These are phyloP conservation scores for Cynopterus brachyotis DNA, from an alignment of 2,113 vertebrate genomes.

Conservation along the genomic window DNA sequence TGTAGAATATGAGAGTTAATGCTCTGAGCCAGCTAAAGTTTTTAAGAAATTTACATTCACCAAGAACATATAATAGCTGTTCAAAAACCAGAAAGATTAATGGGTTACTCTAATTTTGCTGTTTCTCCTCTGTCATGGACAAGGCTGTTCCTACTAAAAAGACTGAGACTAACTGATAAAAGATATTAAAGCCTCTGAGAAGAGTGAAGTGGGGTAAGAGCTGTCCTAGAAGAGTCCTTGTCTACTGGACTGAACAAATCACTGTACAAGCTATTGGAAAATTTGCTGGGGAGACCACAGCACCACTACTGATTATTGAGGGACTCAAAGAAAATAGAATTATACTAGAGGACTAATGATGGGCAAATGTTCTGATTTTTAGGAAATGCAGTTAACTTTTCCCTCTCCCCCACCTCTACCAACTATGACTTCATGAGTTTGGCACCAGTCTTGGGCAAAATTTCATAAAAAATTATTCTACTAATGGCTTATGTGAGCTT, in stretches of 20 bases:
- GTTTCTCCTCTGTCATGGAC: background rate
- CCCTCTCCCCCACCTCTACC: background rate
- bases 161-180: background rate
- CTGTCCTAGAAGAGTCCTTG: background rate
- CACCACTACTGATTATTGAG: background rate
- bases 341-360: background rate
- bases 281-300: background rate
- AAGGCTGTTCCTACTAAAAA: background rate
- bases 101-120: background rate
- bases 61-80: conserved; percentile 37
- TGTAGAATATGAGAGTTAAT: background rate
- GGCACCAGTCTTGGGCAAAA: conserved; percentile 41
- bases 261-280: background rate
- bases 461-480: conserved; percentile 56
- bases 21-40: background rate
- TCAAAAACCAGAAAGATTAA: conserved; percentile 35
- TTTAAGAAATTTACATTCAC: background rate
- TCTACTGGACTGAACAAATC: background rate
- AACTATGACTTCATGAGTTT: conserved; percentile 22
- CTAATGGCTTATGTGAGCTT: conserved; percentile 49
- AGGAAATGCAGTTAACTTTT: conserved; percentile 20
- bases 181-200: background rate
- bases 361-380: conserved; percentile 25
- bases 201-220: background rate
- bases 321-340: background rate